These are phyloP conservation scores for Drosophila emarginata DNA, from an alignment of 2,888 invertebrate species.

Conservation along the genomic window DNA sequence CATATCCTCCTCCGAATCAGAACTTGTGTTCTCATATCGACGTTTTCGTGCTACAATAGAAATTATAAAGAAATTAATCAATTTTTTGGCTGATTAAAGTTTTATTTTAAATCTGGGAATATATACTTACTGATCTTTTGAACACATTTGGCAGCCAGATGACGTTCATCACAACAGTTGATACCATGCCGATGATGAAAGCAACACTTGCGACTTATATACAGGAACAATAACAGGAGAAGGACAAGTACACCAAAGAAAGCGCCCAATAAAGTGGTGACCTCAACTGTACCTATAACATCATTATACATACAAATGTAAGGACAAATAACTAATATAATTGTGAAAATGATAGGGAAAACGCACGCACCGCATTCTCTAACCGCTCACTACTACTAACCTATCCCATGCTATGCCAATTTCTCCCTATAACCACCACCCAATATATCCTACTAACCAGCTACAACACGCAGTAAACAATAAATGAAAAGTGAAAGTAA, in stretches of 20 bases:
- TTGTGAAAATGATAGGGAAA: not conserved
- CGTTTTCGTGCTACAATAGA: conserved; percentile 77
- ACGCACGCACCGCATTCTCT: not conserved
- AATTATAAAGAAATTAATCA: not conserved
- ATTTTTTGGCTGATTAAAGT: no score
- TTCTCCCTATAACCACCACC: not conserved
- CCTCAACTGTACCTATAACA: conserved; percentile 86
- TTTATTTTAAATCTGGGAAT: not conserved
- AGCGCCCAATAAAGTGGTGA: conserved; percentile 93
- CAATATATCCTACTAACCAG: not conserved
- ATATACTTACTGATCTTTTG: conserved; percentile 82
- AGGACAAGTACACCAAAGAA: conserved; percentile 92
- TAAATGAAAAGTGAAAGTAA: conserved; percentile 11
- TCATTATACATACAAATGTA: not conserved
- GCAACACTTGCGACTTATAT: conserved; percentile 91
- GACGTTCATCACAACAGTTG: conserved; percentile 85
- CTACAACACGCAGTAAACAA: conserved; percentile 24
- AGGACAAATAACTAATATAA: not conserved
- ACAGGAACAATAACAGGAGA: conserved; percentile 92
- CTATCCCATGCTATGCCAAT: not conserved
- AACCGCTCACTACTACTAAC: not conserved
- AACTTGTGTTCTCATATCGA: conserved; percentile 84
- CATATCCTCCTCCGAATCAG: conserved; percentile 89
- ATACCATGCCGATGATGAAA: conserved; percentile 86
- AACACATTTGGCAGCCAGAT: conserved; percentile 81